Percentiles rank a stretch among this genome's conserved stretches.
phyloP scores from a whole-genome alignment of 1,140 invertebrate genomes.

The Formica exsecta region DNA sequence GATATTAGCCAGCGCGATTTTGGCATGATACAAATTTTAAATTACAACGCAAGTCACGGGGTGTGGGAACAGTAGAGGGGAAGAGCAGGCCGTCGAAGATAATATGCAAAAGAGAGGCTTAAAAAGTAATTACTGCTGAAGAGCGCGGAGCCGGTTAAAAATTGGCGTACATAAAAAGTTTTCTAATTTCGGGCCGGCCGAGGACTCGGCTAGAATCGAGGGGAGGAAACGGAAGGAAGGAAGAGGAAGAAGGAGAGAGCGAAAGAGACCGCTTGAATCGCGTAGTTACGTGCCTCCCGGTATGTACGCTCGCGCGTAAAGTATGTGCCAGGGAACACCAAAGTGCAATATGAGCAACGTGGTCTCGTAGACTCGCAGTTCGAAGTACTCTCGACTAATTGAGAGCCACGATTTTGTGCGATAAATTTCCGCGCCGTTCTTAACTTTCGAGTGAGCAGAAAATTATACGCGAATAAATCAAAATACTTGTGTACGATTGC shows the following conservation, averaged over 20 bases:
- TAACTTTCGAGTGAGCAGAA: neutral
- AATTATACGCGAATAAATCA: neutral
- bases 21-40: slow-evolving; percentile 75
- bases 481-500: neutral
- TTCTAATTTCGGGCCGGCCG: slow-evolving; percentile 84
- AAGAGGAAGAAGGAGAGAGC: neutral
- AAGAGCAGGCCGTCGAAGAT: slow-evolving; percentile 76
- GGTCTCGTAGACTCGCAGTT: slow-evolving; percentile 53
- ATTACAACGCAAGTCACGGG: slow-evolving; percentile 66
- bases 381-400: slow-evolving; percentile 58
- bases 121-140: slow-evolving; percentile 86
- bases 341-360: slow-evolving; percentile 50
- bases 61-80: neutral
- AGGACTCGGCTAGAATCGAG: slow-evolving; percentile 11
- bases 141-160: slow-evolving; percentile 84
- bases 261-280: slow-evolving; percentile 33
- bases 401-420: slow-evolving; percentile 44
- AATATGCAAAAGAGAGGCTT: slow-evolving; percentile 86
- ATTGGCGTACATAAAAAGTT: slow-evolving; percentile 86
- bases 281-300: slow-evolving; percentile 68
- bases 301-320: slow-evolving; percentile 62
- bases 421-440: slow-evolving; percentile 37
- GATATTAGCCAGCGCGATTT: slow-evolving; percentile 60
- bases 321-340: slow-evolving; percentile 38
- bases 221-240: neutral